Conservation (phyloP, 2,113 vertebrate species). For the Colaptes auratus region DNA sequence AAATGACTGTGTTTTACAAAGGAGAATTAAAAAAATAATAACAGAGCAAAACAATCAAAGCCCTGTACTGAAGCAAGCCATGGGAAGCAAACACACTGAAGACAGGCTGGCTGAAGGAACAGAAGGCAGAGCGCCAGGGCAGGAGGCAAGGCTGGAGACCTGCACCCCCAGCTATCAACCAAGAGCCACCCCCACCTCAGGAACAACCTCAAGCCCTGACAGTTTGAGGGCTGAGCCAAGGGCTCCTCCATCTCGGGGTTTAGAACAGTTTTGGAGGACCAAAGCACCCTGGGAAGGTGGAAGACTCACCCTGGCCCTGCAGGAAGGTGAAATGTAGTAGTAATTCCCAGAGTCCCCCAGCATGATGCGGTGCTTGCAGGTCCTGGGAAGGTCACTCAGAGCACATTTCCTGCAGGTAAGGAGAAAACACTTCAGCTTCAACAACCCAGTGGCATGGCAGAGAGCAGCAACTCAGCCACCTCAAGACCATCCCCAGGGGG, state of each 20-base stretch:
- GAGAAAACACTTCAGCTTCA: background rate
- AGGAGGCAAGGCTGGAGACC: background rate
- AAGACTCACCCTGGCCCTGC: conserved; percentile 88
- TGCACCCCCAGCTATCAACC: too few relatives aligned
- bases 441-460: background rate
- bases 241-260: accelerated
- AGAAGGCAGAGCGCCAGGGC: background rate
- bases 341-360: conserved; percentile 92
- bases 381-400: conserved; percentile 87
- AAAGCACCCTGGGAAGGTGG: background rate
- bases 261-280: background rate
- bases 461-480: background rate
- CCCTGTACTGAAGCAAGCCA: background rate
- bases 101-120: background rate
- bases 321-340: conserved; percentile 96
- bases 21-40: background rate
- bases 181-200: background rate
- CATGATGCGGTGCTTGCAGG: conserved; percentile 93
- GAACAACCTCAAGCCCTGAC: background rate
- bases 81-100: background rate
- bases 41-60: background rate
- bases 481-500: background rate
- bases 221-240: background rate
- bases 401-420: conserved; percentile 86
- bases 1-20: background rate